Evolutionary conservation across 2,888 invertebrate genomes (phyloP).

Genomic region (Nycteola revayana): DNA sequence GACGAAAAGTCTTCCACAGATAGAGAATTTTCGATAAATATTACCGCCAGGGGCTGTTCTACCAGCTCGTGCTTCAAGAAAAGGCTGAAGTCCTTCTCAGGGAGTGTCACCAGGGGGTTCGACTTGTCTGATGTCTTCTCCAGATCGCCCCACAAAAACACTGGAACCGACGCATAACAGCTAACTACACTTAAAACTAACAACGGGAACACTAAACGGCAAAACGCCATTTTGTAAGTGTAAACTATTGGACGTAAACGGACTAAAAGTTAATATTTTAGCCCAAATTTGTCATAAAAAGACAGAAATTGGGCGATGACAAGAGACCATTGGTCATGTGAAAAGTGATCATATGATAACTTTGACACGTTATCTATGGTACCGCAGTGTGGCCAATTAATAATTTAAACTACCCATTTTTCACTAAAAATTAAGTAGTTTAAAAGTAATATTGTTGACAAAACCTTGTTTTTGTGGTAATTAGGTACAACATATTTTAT

Average conservation of each 20-base stretch:
- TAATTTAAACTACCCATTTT: not conserved
- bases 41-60: conserved; percentile 61
- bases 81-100: conserved; percentile 53
- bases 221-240: conserved; percentile 65
- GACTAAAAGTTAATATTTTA: conserved; percentile 58
- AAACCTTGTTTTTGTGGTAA: too few relatives aligned
- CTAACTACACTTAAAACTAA: conserved; percentile 65
- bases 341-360: conserved; percentile 77
- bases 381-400: conserved; percentile 31
- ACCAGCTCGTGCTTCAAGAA: conserved; percentile 58
- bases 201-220: conserved; percentile 66
- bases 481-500: too few relatives aligned
- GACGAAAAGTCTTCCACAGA: conserved; percentile 83
- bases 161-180: conserved; percentile 75
- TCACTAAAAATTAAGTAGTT: too few relatives aligned
- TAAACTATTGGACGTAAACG: conserved; percentile 60
- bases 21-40: conserved; percentile 79
- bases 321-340: conserved; percentile 75
- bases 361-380: conserved; percentile 63
- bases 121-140: conserved; percentile 41
- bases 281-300: conserved; percentile 62
- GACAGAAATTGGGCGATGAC: conserved; percentile 61
- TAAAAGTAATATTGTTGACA: too few relatives aligned
- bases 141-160: conserved; percentile 81
- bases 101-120: conserved; percentile 55